Evolutionary conservation across 2,113 vertebrate genomes (phyloP).

Genomic region (Genyomyrus donnyi): DNA sequence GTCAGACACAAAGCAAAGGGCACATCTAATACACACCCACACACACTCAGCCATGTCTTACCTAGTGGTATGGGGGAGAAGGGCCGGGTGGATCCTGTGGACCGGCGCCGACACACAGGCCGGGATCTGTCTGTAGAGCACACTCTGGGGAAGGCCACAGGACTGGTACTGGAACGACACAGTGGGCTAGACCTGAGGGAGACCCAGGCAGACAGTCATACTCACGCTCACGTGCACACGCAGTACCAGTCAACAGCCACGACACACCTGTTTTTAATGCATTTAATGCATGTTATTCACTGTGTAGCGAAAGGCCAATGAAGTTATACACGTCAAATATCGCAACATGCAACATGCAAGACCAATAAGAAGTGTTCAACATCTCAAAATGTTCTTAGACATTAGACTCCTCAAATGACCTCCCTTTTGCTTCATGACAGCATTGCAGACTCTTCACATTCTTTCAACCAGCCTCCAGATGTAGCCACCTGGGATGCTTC

Average conservation of each 20-base stretch:
- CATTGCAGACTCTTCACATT: background rate
- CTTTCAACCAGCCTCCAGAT: no score
- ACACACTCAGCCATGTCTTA: slow-evolving; percentile 30
- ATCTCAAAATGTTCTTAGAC: background rate
- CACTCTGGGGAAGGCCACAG: background rate
- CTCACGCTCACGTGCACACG: background rate
- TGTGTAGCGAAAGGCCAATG: background rate
- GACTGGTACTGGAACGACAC: slow-evolving; percentile 10
- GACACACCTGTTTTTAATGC: background rate
- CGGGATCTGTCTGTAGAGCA: slow-evolving; percentile 53
- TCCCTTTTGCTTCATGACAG: background rate
- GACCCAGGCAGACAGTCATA: background rate
- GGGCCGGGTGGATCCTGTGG: slow-evolving; percentile 66
- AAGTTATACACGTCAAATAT: background rate
- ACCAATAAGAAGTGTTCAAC: background rate
- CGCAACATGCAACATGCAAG: no score
- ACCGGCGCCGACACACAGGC: slow-evolving; percentile 56
- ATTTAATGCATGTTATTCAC: background rate
- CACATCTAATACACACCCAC: background rate
- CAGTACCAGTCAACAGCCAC: background rate
- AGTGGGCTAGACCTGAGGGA: background rate
- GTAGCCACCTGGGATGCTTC: background rate
- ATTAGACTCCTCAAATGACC: background rate
- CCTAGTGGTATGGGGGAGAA: slow-evolving; percentile 72
- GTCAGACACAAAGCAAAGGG: background rate